Percentiles rank a stretch among this genome's conserved stretches.
phyloP scores from a whole-genome alignment of 2,888 invertebrate genomes.

The Drosophila anceps region DNA sequence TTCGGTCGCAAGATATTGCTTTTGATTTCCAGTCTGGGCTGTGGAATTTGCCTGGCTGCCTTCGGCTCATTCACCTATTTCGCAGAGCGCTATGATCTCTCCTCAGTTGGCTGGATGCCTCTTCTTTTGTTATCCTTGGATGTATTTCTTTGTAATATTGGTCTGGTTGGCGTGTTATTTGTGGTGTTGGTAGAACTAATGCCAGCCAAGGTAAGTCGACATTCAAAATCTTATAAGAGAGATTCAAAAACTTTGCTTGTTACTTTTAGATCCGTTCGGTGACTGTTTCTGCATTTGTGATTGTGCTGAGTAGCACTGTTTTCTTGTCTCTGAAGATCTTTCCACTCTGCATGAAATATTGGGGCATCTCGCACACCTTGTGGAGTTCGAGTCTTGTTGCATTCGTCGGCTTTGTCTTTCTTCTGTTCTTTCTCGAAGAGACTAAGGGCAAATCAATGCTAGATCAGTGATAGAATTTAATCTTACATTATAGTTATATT shows the following conservation, averaged over 20 bases:
- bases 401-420: constrained; percentile 65
- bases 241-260: neutral
- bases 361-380: constrained; percentile 72
- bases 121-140: constrained; percentile 66
- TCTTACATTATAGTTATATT: neutral
- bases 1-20: constrained; percentile 76
- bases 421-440: constrained; percentile 69
- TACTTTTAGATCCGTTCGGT: constrained; percentile 72
- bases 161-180: constrained; percentile 73
- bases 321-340: constrained; percentile 73
- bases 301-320: constrained; percentile 59
- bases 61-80: constrained; percentile 69
- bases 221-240: neutral
- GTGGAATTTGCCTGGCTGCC: constrained; percentile 58
- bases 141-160: constrained; percentile 74
- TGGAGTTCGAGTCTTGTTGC: constrained; percentile 65
- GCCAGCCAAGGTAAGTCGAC: constrained; percentile 72
- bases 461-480: constrained; percentile 28
- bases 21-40: constrained; percentile 66
- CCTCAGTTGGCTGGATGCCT: constrained; percentile 66
- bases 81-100: constrained; percentile 32
- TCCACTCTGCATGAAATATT: constrained; percentile 64
- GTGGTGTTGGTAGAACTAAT: constrained; percentile 78
- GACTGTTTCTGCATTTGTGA: constrained; percentile 59
- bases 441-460: constrained; percentile 79